Evolutionary conservation across 2,113 vertebrate species (phyloP).

Genomic region (Cyprinodon brontotheroides): DNA sequence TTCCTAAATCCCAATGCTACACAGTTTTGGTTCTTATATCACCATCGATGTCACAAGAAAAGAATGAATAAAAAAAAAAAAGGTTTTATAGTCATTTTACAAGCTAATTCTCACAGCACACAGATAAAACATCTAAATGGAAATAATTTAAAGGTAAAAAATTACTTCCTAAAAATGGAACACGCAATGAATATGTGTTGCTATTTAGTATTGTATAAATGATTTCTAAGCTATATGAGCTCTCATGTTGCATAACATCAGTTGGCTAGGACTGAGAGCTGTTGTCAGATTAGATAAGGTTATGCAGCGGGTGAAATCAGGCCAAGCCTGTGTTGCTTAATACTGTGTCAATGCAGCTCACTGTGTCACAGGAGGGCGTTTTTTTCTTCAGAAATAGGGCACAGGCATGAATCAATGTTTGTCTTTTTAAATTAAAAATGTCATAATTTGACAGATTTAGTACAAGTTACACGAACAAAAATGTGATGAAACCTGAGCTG

Average conservation of each 20-base stretch:
- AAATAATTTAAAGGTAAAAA: background rate
- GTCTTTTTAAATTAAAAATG: background rate
- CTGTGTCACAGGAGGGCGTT: slow-evolving; percentile 3
- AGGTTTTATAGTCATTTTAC: too few relatives aligned
- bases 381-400: background rate
- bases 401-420: background rate
- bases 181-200: background rate
- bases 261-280: slow-evolving; percentile 10
- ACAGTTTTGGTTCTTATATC: too few relatives aligned
- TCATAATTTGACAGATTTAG: background rate
- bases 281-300: slow-evolving; percentile 38
- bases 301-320: slow-evolving; percentile 29
- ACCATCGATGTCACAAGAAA: too few relatives aligned
- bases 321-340: slow-evolving; percentile 15
- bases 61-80: too few relatives aligned
- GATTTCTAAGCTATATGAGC: background rate
- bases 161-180: background rate
- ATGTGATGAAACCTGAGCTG: background rate
- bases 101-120: background rate
- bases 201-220: slow-evolving; percentile 7
- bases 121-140: background rate
- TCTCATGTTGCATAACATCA: slow-evolving; percentile 7
- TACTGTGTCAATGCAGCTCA: slow-evolving; percentile 1
- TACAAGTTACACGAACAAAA: background rate
- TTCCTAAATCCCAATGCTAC: too few relatives aligned